A percentile compares a stretch with the other conserved stretches of the same genome.
Evolutionary conservation across 2,113 vertebrate species (phyloP).

Genomic region (Anolis sagrei): DNA sequence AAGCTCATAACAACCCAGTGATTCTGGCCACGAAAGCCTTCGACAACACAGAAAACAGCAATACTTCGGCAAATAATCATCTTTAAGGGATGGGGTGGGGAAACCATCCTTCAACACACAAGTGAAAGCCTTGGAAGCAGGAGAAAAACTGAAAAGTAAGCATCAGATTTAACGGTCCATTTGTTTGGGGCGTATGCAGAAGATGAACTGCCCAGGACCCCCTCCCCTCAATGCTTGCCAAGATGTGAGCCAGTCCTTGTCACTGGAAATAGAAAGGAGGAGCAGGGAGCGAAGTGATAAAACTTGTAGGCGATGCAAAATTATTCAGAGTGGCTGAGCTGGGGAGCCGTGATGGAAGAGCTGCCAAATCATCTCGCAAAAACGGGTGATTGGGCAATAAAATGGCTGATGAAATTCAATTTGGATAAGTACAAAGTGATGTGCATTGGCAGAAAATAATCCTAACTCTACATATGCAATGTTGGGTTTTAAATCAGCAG

Average conservation of each 20-base stretch:
- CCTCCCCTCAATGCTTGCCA: background rate
- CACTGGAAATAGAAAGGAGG: background rate
- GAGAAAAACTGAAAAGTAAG: too few species aligned
- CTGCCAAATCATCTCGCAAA: conserved; percentile 10
- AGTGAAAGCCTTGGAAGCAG: background rate
- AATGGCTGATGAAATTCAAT: conserved; percentile 13
- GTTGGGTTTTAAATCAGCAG: background rate
- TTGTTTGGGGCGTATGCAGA: background rate
- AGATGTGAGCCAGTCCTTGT: background rate
- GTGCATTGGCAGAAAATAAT: background rate
- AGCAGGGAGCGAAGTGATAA: background rate
- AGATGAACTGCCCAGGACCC: background rate
- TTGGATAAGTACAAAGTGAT: conserved; percentile 11
- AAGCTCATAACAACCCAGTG: too few species aligned
- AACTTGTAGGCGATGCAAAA: background rate
- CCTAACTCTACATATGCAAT: background rate
- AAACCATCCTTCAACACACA: too few species aligned
- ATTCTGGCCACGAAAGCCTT: too few species aligned
- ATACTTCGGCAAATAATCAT: background rate
- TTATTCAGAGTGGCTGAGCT: background rate
- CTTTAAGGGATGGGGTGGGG: background rate
- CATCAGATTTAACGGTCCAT: background rate
- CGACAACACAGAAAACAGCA: too few species aligned
- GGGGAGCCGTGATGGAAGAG: background rate
- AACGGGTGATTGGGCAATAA: conserved; percentile 17